phyloP scores from a whole-genome alignment of 2,797 vertebrate species.

The Falco naumanni region DNA sequence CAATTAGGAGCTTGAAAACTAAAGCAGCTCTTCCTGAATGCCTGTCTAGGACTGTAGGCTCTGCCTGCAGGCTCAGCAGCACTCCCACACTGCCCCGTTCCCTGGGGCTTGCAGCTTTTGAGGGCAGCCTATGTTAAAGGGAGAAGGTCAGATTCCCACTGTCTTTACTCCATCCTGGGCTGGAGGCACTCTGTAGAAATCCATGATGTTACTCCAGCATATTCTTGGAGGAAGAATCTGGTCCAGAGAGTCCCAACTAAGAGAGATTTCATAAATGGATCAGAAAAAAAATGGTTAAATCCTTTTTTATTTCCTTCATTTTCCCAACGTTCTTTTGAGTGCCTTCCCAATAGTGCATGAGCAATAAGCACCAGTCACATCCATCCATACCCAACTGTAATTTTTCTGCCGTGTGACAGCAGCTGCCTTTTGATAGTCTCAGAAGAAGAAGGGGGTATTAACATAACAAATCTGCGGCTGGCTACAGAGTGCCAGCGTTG shows the following conservation, averaged over 20 bases:
- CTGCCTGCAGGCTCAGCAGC: conserved; percentile 26
- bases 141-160: neutral
- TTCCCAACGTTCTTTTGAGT: neutral
- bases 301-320: neutral
- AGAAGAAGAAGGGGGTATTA: neutral
- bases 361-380: conserved; percentile 3
- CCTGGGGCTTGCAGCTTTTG: conserved; percentile 44
- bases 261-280: neutral
- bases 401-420: neutral
- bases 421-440: conserved; percentile 36
- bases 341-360: neutral
- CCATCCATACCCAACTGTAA: neutral
- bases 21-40: conserved; percentile 28
- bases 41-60: neutral
- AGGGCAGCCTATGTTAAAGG: neutral
- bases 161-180: neutral
- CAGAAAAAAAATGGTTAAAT: conserved; percentile 11
- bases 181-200: neutral
- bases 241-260: neutral
- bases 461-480: conserved; percentile 19
- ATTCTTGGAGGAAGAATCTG: neutral
- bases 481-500: neutral
- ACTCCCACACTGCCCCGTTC: neutral
- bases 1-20: conserved; percentile 53
- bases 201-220: accelerated